These are phyloP conservation scores for Frankliniella intonsa DNA, from an alignment of 2,888 invertebrate genomes.

Conservation along the genomic window DNA sequence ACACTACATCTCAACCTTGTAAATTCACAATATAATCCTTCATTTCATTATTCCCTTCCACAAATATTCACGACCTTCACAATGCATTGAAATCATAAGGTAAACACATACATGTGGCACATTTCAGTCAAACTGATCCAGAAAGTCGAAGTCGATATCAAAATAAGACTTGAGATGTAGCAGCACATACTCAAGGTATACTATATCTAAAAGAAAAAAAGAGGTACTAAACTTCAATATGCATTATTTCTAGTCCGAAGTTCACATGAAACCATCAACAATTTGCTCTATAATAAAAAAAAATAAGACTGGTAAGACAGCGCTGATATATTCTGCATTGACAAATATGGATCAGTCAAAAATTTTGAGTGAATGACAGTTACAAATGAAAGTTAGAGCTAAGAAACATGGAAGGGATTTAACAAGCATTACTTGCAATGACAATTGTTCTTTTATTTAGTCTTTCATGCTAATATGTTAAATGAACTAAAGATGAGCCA, in stretches of 20 bases:
- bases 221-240: not conserved
- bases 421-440: not conserved
- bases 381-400: not conserved
- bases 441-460: conserved; percentile 14
- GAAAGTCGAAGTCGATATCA: conserved; percentile 14
- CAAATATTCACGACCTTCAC: not conserved
- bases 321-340: not conserved
- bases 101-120: conserved; percentile 5
- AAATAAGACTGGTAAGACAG: not conserved
- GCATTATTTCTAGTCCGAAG: no score
- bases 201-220: not conserved
- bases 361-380: not conserved
- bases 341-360: not conserved
- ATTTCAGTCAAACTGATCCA: conserved; percentile 21
- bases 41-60: not conserved
- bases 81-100: not conserved
- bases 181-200: not conserved
- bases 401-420: not conserved
- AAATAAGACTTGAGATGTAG: conserved; percentile 18
- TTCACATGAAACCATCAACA: no score
- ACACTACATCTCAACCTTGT: not conserved
- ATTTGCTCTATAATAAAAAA: not conserved
- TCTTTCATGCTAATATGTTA: not conserved
- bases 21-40: not conserved
- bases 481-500: conserved; percentile 2